These are phyloP conservation scores for Solea senegalensis DNA, from an alignment of 2,113 vertebrate genomes.

Conservation along the genomic window DNA sequence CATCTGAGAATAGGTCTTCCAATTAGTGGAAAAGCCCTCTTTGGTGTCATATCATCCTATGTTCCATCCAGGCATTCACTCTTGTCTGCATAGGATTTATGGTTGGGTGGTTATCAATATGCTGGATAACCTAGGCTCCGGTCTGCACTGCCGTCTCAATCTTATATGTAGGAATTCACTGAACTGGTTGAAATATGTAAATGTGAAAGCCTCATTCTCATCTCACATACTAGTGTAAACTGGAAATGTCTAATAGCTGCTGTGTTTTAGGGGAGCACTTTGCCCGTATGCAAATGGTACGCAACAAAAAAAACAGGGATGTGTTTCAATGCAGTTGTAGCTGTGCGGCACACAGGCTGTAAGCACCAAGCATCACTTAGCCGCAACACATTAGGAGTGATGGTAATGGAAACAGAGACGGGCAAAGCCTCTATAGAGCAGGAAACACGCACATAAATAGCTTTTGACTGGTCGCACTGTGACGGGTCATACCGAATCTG, in stretches of 20 bases:
- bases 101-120: conserved; percentile 30
- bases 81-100: conserved; percentile 10
- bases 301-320: not conserved
- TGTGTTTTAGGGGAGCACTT: conserved; percentile 28
- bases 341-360: not conserved
- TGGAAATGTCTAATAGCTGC: conserved; percentile 32
- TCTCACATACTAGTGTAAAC: conserved; percentile 25
- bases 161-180: conserved; percentile 2
- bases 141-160: conserved; percentile 1
- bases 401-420: conserved; percentile 54
- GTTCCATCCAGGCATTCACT: conserved; percentile 42
- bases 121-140: conserved; percentile 1
- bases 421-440: conserved; percentile 33
- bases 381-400: conserved; percentile 26
- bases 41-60: conserved; percentile 31
- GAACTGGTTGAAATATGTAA: conserved; percentile 39
- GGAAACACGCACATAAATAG: conserved; percentile 51
- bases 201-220: conserved; percentile 9
- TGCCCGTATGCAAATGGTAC: conserved; percentile 1
- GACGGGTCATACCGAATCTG: conserved; percentile 63
- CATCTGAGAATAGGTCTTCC: conserved; percentile 59
- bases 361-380: conserved; percentile 13
- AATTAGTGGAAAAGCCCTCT: conserved; percentile 71
- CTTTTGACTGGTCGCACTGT: conserved; percentile 59
- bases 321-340: conserved; percentile 6